Conservation (phyloP, 2,113 vertebrate species). For the Zosterops borbonicus region DNA sequence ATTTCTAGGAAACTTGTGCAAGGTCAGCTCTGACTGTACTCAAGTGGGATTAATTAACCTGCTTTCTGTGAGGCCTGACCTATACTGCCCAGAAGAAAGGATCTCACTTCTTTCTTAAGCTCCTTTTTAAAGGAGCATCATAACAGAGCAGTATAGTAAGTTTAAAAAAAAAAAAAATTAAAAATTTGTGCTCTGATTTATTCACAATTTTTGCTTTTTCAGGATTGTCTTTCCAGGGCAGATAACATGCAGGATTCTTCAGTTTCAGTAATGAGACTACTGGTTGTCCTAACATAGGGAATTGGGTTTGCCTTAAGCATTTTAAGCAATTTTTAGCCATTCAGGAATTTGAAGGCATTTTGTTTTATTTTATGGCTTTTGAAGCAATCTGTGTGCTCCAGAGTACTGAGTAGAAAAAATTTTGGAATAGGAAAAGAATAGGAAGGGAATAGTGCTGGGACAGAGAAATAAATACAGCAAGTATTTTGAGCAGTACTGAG, state of each 20-base stretch:
- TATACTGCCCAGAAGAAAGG: background rate
- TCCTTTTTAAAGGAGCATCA: background rate
- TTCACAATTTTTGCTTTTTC: background rate
- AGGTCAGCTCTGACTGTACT: slow-evolving; percentile 11
- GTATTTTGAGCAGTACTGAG: background rate
- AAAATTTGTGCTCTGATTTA: background rate
- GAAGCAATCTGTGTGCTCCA: background rate
- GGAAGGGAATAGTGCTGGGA: background rate
- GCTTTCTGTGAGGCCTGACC: background rate
- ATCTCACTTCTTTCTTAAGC: background rate
- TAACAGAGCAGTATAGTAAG: background rate
- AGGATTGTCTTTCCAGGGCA: background rate
- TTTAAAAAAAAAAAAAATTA: background rate
- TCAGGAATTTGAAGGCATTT: background rate
- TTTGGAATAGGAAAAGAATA: background rate
- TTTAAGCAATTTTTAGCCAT: background rate
- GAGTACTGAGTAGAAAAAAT: background rate
- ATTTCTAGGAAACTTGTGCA: background rate
- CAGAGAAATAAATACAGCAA: background rate
- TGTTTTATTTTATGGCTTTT: background rate
- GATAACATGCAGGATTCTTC: background rate
- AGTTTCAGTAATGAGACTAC: background rate
- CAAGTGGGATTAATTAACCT: slow-evolving; percentile 44
- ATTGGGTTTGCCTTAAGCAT: background rate
- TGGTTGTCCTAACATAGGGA: background rate